A percentile compares a stretch with the other conserved stretches of the same genome.
These are phyloP conservation scores for Corythoichthys intestinalis DNA, from an alignment of 2,113 vertebrate genomes.

Conservation along the genomic window DNA sequence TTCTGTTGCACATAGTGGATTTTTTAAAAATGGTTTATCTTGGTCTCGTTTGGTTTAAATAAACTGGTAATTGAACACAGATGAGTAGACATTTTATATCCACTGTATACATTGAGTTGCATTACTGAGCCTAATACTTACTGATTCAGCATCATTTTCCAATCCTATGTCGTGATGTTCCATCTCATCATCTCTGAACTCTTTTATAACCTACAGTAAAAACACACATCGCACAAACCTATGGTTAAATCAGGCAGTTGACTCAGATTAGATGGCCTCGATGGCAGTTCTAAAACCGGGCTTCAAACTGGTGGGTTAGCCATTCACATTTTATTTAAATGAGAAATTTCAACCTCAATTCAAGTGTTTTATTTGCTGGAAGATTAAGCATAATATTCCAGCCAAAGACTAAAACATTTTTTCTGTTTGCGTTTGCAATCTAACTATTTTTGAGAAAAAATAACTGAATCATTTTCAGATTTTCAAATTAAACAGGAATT, in stretches of 20 bases:
- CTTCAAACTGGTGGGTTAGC: neutral
- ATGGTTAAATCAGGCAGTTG: neutral
- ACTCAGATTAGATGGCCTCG: too few relatives aligned
- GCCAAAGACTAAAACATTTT: too few relatives aligned
- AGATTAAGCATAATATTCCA: too few relatives aligned
- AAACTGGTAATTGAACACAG: neutral
- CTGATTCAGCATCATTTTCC: slow-evolving; percentile 82
- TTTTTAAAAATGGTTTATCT: too few relatives aligned
- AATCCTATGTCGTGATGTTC: slow-evolving; percentile 92
- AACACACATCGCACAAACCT: neutral
- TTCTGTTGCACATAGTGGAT: too few relatives aligned
- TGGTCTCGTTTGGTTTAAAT: neutral
- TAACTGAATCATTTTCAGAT: too few relatives aligned
- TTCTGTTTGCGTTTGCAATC: too few relatives aligned
- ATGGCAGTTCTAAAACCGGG: neutral
- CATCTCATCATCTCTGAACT: slow-evolving; percentile 90
- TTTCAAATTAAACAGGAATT: too few relatives aligned
- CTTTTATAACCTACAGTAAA: slow-evolving; percentile 80
- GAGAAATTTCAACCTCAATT: too few relatives aligned
- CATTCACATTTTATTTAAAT: neutral
- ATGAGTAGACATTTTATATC: neutral
- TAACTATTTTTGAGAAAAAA: too few relatives aligned
- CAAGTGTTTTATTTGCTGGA: too few relatives aligned
- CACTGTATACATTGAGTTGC: neutral
- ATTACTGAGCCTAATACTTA: slow-evolving; percentile 56